phyloP scores from a whole-genome alignment of 64 coral and sea anemone species.

The Montipora capricornis region DNA sequence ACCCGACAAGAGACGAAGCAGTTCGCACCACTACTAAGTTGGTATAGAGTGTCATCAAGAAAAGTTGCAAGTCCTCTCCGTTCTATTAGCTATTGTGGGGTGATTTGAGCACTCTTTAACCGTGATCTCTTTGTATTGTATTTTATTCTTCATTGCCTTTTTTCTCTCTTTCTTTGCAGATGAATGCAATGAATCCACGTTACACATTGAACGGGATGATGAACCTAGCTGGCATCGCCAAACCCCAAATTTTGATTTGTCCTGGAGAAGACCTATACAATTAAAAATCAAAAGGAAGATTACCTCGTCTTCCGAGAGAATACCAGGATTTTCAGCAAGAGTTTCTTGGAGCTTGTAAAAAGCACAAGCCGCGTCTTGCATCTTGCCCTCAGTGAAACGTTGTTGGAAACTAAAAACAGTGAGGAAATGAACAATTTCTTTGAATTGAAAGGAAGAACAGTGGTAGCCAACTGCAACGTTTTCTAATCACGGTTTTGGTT shows the following conservation, averaged over 20 bases:
- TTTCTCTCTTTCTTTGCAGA: neutral
- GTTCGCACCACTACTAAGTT: too few relatives aligned
- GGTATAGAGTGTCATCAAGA: neutral
- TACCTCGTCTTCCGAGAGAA: constrained; percentile 69
- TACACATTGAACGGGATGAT: neutral
- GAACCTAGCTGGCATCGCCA: neutral
- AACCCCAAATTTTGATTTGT: neutral
- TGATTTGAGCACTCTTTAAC: neutral
- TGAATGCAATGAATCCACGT: neutral
- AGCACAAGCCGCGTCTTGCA: constrained; percentile 32
- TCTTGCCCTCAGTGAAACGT: constrained; percentile 42
- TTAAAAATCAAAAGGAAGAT: neutral
- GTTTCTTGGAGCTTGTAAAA: constrained; percentile 76
- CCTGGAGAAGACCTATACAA: neutral
- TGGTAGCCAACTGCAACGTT: neutral
- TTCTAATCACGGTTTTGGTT: neutral
- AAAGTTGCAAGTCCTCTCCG: neutral
- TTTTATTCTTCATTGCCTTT: neutral
- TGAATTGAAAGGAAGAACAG: neutral
- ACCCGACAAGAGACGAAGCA: too few relatives aligned
- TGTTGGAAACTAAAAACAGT: constrained; percentile 17
- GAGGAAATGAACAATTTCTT: constrained; percentile 6
- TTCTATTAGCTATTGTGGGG: neutral
- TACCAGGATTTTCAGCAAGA: constrained; percentile 29
- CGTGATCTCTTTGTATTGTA: neutral